These are phyloP conservation scores for Staurois parvus DNA, from an alignment of 2,797 vertebrate genomes.

Conservation along the genomic window DNA sequence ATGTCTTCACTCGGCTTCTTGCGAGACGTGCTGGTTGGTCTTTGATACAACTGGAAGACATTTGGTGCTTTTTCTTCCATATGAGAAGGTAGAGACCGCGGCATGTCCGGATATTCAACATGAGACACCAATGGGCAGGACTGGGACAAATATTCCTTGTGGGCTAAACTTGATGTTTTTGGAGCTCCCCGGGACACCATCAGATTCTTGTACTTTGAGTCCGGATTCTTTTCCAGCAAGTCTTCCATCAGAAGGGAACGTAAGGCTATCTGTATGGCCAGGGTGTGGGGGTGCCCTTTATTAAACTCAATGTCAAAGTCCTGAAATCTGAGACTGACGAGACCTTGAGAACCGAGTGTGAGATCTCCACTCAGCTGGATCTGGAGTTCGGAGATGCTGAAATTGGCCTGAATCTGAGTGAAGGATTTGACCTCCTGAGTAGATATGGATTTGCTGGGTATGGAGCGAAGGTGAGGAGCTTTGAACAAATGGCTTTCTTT, in stretches of 20 bases:
- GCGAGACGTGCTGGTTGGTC: slow-evolving; percentile 83
- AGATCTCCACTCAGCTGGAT: slow-evolving; percentile 93
- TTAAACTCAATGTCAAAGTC: slow-evolving; percentile 92
- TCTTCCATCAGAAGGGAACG: slow-evolving; percentile 96
- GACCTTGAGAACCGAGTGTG: slow-evolving; percentile 90
- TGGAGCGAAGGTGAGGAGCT: slow-evolving; percentile 78
- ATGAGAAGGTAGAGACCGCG: slow-evolving; percentile 93
- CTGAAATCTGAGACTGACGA: slow-evolving; percentile 93
- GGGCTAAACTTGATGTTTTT: slow-evolving; percentile 88
- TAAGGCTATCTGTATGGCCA: slow-evolving; percentile 90
- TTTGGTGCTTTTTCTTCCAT: slow-evolving; percentile 97
- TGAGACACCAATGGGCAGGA: slow-evolving; percentile 91
- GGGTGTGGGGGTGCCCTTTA: slow-evolving; percentile 90
- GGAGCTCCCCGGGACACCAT: slow-evolving; percentile 96
- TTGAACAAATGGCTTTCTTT: slow-evolving; percentile 88
- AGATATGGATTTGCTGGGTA: slow-evolving; percentile 74
- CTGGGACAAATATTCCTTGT: slow-evolving; percentile 95
- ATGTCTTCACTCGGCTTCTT: slow-evolving; percentile 80
- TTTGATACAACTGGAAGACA: slow-evolving; percentile 96
- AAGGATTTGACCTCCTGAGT: slow-evolving; percentile 78
- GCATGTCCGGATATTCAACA: slow-evolving; percentile 91
- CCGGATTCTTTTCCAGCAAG: slow-evolving; percentile 89
- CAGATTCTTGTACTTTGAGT: slow-evolving; percentile 93
- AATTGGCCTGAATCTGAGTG: slow-evolving; percentile 90
- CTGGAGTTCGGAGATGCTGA: slow-evolving; percentile 90